phyloP scores from a whole-genome alignment of 2,888 invertebrate species.

The Cataglyphis albicans region DNA sequence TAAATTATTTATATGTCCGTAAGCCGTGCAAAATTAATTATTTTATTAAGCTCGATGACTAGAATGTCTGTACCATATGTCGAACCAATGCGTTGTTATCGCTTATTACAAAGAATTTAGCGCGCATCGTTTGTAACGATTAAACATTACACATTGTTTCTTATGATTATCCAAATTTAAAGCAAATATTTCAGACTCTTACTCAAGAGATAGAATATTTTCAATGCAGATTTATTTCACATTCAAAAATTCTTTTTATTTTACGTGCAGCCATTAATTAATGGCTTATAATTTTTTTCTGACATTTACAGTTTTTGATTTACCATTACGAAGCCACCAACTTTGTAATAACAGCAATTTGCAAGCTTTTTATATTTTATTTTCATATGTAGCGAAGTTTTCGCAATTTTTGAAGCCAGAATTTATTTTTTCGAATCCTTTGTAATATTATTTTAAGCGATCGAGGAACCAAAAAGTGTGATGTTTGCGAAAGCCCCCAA shows the following conservation, averaged over 20 bases:
- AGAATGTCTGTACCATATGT: conserved; percentile 2
- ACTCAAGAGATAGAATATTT: not conserved
- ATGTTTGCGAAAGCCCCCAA: conserved; percentile 81
- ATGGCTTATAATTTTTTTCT: not conserved
- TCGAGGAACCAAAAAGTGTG: conserved; percentile 78
- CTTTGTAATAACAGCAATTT: conserved; percentile 43
- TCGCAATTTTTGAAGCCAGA: not conserved
- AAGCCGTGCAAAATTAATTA: conserved; percentile 31
- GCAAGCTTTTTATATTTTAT: conserved; percentile 13
- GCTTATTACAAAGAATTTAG: conserved; percentile 36
- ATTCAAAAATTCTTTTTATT: not conserved
- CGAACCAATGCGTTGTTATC: not conserved
- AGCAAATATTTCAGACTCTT: not conserved
- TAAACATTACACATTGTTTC: not conserved
- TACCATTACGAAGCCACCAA: conserved; percentile 43
- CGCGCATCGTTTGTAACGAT: not conserved
- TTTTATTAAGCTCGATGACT: conserved; percentile 37
- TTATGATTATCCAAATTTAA: not conserved
- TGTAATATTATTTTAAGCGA: conserved; percentile 72
- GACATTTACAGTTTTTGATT: not conserved
- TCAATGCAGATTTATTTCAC: conserved; percentile 15
- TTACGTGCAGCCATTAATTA: conserved; percentile 3
- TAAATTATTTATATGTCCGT: conserved; percentile 14
- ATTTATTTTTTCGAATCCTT: conserved; percentile 22
- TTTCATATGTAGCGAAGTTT: not conserved